These are phyloP conservation scores for Yoshiicerus persimilis DNA, from an alignment of 1,140 invertebrate species.

Conservation along the genomic window DNA sequence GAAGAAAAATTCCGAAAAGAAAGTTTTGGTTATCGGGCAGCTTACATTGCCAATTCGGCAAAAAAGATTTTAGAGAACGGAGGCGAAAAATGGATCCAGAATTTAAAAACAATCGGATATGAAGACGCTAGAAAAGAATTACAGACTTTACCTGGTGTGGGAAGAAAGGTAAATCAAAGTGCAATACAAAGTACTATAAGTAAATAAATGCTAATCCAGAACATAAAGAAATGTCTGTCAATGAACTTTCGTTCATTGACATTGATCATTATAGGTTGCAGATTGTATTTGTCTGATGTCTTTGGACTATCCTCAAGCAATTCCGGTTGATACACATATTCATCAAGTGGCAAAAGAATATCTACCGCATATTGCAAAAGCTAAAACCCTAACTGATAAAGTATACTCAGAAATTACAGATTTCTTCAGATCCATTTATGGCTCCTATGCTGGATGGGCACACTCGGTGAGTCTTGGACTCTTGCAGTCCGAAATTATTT, in stretches of 20 bases:
- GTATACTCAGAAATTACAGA: slow-evolving; percentile 82
- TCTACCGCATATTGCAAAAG: slow-evolving; percentile 71
- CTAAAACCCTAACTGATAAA: slow-evolving; percentile 79
- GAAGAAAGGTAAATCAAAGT: slow-evolving; percentile 79
- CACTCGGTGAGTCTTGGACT: slow-evolving; percentile 70
- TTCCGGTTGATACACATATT: slow-evolving; percentile 96
- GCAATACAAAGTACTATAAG: too few species aligned
- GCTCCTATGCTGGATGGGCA: slow-evolving; percentile 89
- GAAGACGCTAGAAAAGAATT: slow-evolving; percentile 71
- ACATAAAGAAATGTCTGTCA: too few species aligned
- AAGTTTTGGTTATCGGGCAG: slow-evolving; percentile 90
- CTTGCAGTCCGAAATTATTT: too few species aligned
- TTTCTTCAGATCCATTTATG: slow-evolving; percentile 79
- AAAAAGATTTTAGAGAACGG: slow-evolving; percentile 67
- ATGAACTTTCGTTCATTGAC: too few species aligned
- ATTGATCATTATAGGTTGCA: slow-evolving; percentile 69
- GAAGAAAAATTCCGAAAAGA: slow-evolving; percentile 72
- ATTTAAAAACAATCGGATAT: slow-evolving; percentile 69
- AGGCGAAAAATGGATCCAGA: slow-evolving; percentile 69
- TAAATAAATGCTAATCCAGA: too few species aligned
- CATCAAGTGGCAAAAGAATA: slow-evolving; percentile 87
- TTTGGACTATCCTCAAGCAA: slow-evolving; percentile 79
- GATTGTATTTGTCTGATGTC: slow-evolving; percentile 99
- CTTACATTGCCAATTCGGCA: slow-evolving; percentile 76
- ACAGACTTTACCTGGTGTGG: slow-evolving; percentile 78